These are phyloP conservation scores for Trissonchulus latispiculum DNA, from an alignment of 2,888 invertebrate genomes.

Conservation along the genomic window DNA sequence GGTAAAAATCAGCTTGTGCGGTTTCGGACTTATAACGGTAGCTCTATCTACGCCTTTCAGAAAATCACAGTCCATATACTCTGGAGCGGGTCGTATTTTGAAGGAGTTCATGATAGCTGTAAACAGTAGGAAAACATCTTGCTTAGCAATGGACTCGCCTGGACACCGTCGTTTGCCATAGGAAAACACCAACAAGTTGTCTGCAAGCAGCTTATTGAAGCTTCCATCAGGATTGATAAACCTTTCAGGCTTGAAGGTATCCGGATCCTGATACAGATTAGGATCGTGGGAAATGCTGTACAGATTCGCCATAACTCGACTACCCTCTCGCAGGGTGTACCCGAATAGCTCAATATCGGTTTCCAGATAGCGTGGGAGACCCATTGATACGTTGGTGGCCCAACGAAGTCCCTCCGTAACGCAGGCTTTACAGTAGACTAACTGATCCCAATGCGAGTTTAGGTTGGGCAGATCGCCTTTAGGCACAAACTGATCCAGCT, in stretches of 20 bases:
- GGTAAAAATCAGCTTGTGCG: too few species aligned
- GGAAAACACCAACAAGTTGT: neutral
- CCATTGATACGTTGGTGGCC: neutral
- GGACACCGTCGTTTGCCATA: neutral
- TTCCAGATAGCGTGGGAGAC: neutral
- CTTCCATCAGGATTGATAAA: neutral
- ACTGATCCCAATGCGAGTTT: neutral
- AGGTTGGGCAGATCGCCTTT: neutral
- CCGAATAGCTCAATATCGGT: neutral
- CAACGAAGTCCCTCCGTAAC: neutral
- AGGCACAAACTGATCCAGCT: neutral
- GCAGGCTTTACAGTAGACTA: neutral
- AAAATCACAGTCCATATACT: too few species aligned
- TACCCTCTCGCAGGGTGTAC: neutral
- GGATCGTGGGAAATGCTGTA: neutral
- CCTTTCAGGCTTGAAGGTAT: neutral
- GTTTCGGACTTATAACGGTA: too few species aligned
- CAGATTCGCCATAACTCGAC: neutral
- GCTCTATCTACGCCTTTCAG: too few species aligned
- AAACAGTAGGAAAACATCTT: neutral
- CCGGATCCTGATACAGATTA: neutral
- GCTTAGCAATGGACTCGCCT: neutral
- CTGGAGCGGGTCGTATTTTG: too few species aligned
- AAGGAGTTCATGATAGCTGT: too few species aligned
- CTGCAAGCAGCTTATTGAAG: neutral